These are phyloP conservation scores for Episyrphus balteatus DNA, from an alignment of 1,140 invertebrate genomes.

Conservation along the genomic window DNA sequence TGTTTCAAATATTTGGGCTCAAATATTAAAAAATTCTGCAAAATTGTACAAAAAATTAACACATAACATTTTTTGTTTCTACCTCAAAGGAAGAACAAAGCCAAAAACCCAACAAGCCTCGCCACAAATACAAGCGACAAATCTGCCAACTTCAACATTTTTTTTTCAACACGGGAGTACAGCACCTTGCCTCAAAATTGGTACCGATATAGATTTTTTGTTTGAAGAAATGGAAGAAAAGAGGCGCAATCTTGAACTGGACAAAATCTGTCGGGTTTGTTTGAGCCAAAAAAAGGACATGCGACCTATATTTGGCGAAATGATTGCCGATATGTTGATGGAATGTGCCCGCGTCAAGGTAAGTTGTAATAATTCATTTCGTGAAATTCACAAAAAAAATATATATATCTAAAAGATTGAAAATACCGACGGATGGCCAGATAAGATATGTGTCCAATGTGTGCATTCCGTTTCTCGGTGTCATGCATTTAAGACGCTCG, in stretches of 20 bases:
- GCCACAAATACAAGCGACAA: too few species aligned
- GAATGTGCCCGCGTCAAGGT: slow-evolving; percentile 46
- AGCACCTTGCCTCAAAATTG: too few species aligned
- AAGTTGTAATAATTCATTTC: slow-evolving; percentile 7
- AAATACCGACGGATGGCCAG: slow-evolving; percentile 42
- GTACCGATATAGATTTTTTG: too few species aligned
- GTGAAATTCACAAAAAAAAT: background rate
- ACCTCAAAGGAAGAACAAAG: too few species aligned
- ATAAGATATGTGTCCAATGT: slow-evolving; percentile 47
- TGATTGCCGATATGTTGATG: slow-evolving; percentile 49
- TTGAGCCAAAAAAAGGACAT: slow-evolving; percentile 48
- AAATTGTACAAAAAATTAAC: too few species aligned
- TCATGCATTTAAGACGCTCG: slow-evolving; percentile 45
- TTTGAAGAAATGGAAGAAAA: background rate
- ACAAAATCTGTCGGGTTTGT: slow-evolving; percentile 50
- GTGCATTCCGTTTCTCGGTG: slow-evolving; percentile 47
- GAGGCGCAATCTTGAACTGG: slow-evolving; percentile 29
- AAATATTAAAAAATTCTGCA: too few species aligned
- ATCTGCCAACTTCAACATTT: too few species aligned
- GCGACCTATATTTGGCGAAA: slow-evolving; percentile 47
- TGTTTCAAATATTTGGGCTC: too few species aligned
- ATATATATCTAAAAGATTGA: slow-evolving; percentile 30
- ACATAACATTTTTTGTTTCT: too few species aligned
- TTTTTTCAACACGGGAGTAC: too few species aligned
- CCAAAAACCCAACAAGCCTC: too few species aligned